Evolutionary conservation across 1,140 invertebrate species (phyloP).

Genomic region (Drosophila sp.): DNA sequence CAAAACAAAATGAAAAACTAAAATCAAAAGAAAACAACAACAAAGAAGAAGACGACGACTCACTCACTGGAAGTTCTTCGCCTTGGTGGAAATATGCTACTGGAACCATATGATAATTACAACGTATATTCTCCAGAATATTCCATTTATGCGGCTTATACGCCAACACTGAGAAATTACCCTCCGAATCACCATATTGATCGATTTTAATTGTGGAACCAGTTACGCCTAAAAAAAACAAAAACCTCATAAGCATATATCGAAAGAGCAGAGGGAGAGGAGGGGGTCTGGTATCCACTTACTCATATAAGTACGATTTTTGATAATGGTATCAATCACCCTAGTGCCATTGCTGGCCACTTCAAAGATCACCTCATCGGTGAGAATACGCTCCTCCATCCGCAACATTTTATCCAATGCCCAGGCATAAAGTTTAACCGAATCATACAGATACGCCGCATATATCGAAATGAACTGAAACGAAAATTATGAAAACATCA

Average conservation of each 20-base stretch:
- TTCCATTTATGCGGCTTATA: slow-evolving; percentile 85
- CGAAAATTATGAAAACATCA: background rate
- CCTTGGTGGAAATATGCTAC: slow-evolving; percentile 91
- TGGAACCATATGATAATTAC: slow-evolving; percentile 90
- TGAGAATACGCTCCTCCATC: slow-evolving; percentile 85
- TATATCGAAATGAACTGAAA: slow-evolving; percentile 94
- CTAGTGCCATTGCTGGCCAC: slow-evolving; percentile 90
- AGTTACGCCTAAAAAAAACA: slow-evolving; percentile 89
- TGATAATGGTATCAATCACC: slow-evolving; percentile 91
- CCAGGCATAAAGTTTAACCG: slow-evolving; percentile 94
- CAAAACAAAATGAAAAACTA: slow-evolving; percentile 29
- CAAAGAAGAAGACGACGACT: slow-evolving; percentile 84
- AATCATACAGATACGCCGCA: slow-evolving; percentile 98
- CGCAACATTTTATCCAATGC: slow-evolving; percentile 91
- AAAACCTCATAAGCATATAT: background rate
- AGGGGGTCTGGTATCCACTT: slow-evolving; percentile 76
- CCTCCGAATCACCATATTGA: slow-evolving; percentile 96
- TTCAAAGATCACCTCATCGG: slow-evolving; percentile 87
- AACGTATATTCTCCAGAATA: slow-evolving; percentile 86
- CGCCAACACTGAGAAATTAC: slow-evolving; percentile 97
- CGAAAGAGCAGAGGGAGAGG: too few relatives aligned
- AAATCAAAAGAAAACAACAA: slow-evolving; percentile 43
- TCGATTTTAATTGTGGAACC: slow-evolving; percentile 96
- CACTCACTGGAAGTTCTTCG: slow-evolving; percentile 89
- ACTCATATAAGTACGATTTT: slow-evolving; percentile 91